A percentile compares a stretch with the other conserved stretches of the same genome.
phyloP scores from a whole-genome alignment of 1,140 invertebrate genomes.

The Mylabris phalerata region DNA sequence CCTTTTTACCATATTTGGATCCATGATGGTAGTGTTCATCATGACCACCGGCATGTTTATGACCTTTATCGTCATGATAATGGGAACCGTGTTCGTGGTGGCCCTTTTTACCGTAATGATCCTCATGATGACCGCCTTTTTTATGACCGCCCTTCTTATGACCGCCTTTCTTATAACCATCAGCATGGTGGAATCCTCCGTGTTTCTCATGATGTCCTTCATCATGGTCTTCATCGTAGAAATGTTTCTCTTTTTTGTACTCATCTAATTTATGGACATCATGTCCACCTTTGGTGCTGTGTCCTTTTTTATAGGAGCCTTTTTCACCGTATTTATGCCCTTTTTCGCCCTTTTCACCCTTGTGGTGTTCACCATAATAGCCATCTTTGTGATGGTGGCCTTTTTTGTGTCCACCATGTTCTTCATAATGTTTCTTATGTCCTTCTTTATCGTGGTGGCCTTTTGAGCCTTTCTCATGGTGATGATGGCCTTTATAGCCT shows the following conservation, averaged over 20 bases:
- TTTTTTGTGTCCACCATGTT: conserved; percentile 58
- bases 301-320: conserved; percentile 56
- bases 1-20: conserved; percentile 59
- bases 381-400: conserved; percentile 61
- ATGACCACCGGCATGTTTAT: conserved; percentile 59
- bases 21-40: conserved; percentile 60
- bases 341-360: conserved; percentile 59
- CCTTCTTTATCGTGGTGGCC: conserved; percentile 60
- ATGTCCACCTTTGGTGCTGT: conserved; percentile 58
- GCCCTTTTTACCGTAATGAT: conserved; percentile 54
- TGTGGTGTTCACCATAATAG: conserved; percentile 60
- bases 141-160: conserved; percentile 58
- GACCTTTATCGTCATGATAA: conserved; percentile 55
- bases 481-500: conserved; percentile 52
- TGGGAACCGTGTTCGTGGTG: conserved; percentile 54
- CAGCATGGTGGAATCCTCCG: conserved; percentile 51
- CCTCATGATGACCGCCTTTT: conserved; percentile 54
- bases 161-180: conserved; percentile 52
- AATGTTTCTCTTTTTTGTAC: conserved; percentile 64
- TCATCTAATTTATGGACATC: conserved; percentile 65
- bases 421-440: conserved; percentile 56
- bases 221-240: conserved; percentile 59
- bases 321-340: conserved; percentile 55
- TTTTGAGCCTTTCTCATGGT: conserved; percentile 58
- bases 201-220: conserved; percentile 56